Evolutionary conservation across 2,113 vertebrate genomes (phyloP).

Genomic region (Uropsilus gracilis): DNA sequence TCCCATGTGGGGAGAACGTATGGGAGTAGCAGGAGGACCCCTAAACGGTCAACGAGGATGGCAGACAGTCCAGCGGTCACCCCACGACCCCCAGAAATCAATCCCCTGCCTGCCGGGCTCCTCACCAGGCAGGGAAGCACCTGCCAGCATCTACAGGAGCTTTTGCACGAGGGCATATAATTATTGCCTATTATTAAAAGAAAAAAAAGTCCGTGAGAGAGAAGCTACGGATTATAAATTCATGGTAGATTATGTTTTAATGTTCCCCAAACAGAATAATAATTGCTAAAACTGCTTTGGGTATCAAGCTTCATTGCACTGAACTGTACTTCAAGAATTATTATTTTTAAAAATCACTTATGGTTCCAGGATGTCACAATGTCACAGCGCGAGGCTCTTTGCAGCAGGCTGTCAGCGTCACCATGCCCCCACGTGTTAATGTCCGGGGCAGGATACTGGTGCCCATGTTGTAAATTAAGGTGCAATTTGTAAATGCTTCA

Average conservation of each 20-base stretch:
- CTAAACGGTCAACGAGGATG: not conserved
- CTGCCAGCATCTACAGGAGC: not conserved
- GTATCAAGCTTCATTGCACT: slow-evolving; percentile 76
- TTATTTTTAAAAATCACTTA: slow-evolving; percentile 78
- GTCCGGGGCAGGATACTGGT: not conserved
- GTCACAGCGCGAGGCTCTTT: slow-evolving; percentile 39
- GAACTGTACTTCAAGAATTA: slow-evolving; percentile 76
- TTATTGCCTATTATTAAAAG: slow-evolving; percentile 65
- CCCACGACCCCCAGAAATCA: no score
- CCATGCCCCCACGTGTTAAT: accelerated
- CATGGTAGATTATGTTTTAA: slow-evolving; percentile 81
- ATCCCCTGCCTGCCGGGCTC: no score
- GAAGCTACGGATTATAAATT: slow-evolving; percentile 80
- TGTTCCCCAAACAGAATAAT: slow-evolving; percentile 81
- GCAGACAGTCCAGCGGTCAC: accelerated
- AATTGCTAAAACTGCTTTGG: slow-evolving; percentile 81
- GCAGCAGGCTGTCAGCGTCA: not conserved
- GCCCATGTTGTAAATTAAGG: slow-evolving; percentile 32
- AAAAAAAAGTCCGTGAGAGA: slow-evolving; percentile 62
- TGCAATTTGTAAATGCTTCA: slow-evolving; percentile 26
- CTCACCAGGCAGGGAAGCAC: not conserved
- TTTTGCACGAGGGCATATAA: slow-evolving; percentile 56
- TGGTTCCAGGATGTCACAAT: not conserved
- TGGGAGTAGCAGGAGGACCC: accelerated
- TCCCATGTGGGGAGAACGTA: no score